A percentile compares a stretch with the other conserved stretches of the same genome.
phyloP scores from a whole-genome alignment of 2,113 vertebrate genomes.

The Dinomys branickii region DNA sequence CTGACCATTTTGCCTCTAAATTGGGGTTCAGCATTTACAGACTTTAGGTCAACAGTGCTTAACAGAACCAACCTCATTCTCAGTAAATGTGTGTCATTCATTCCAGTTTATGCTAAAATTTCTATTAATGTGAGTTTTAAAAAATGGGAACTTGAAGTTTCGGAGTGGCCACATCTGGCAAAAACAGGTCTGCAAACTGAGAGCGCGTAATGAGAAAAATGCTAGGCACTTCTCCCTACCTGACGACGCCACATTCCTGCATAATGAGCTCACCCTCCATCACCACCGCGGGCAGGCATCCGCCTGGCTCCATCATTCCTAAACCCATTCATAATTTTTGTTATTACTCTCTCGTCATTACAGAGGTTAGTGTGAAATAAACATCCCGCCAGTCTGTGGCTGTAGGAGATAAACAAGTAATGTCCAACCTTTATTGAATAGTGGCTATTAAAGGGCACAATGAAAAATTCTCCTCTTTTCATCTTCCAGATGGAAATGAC shows the following conservation, averaged over 20 bases:
- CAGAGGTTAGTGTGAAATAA: neutral
- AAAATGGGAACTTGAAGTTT: neutral
- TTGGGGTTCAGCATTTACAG: neutral
- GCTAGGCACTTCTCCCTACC: neutral
- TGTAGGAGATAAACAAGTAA: neutral
- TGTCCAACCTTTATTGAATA: neutral
- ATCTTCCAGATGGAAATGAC: neutral
- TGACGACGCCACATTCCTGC: neutral
- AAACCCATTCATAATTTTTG: neutral
- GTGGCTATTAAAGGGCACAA: neutral
- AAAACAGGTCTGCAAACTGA: neutral
- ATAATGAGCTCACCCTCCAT: neutral
- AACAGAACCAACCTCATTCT: neutral
- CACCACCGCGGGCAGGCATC: neutral
- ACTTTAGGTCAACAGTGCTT: neutral
- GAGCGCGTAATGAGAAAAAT: neutral
- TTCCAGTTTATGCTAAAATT: neutral
- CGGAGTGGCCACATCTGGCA: neutral
- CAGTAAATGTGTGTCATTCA: neutral
- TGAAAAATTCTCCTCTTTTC: neutral
- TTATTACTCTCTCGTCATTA: slow-evolving; percentile 4
- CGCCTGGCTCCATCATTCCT: neutral
- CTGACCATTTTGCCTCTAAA: neutral
- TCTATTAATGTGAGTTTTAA: neutral
- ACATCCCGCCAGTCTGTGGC: neutral